phyloP scores from a whole-genome alignment of 1,140 invertebrate genomes.

The Trypoxylus dichotomus region DNA sequence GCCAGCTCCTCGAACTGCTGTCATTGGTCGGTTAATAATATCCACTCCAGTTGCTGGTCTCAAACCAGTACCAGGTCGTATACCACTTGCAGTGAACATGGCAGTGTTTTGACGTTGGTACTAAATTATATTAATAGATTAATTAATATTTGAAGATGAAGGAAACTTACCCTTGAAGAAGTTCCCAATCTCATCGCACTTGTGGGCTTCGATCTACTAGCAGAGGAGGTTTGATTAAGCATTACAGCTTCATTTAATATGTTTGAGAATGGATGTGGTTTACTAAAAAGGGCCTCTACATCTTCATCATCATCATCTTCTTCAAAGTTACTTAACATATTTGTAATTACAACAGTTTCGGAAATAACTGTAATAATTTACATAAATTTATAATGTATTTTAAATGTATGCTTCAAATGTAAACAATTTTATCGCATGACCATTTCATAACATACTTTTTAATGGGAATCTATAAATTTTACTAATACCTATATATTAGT shows the following conservation, averaged over 20 bases:
- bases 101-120: constrained; percentile 48
- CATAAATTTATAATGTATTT: background rate
- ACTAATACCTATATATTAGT: background rate
- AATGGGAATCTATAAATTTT: background rate
- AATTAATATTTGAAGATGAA: background rate
- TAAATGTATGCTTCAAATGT: background rate
- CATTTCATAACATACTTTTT: background rate
- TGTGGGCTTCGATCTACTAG: constrained; percentile 29
- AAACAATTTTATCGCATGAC: background rate
- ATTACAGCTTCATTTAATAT: background rate
- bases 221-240: constrained; percentile 34
- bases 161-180: constrained; percentile 35
- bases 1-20: constrained; percentile 92
- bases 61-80: constrained; percentile 44
- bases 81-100: constrained; percentile 36
- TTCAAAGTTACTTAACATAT: background rate
- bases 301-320: constrained; percentile 12
- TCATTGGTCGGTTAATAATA: constrained; percentile 74
- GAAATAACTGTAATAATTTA: background rate
- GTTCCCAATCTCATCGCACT: constrained; percentile 39
- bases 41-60: constrained; percentile 44
- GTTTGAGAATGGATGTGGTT: constrained; percentile 44
- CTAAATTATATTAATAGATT: constrained; percentile 34
- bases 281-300: constrained; percentile 35
- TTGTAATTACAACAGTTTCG: background rate